Percentiles rank a stretch among this genome's conserved stretches.
phyloP scores from a whole-genome alignment of 2,888 invertebrate genomes.

The Brenthis daphne region DNA sequence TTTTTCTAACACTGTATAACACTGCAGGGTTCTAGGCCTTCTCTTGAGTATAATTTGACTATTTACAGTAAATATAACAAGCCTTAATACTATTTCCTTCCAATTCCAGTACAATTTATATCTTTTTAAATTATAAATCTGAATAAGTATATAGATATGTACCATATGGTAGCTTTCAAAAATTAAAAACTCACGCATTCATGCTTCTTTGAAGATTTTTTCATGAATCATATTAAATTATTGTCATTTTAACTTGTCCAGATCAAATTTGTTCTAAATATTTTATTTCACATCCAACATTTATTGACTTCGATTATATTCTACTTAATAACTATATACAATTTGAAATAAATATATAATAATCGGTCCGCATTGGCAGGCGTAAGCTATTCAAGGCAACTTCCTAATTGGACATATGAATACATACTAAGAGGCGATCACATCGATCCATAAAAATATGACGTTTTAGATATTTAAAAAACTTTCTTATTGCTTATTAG shows the following conservation, averaged over 20 bases:
- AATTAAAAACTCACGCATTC: too few species aligned
- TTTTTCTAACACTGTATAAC: constrained; percentile 24
- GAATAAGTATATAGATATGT: not conserved
- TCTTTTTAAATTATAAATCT: not conserved
- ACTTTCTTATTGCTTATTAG: too few species aligned
- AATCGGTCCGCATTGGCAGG: constrained; percentile 45
- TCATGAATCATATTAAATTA: too few species aligned
- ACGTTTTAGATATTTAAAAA: too few species aligned
- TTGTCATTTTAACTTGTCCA: too few species aligned
- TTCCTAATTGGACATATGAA: constrained; percentile 47
- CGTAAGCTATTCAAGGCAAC: constrained; percentile 53
- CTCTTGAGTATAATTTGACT: constrained; percentile 23
- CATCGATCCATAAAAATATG: constrained; percentile 8
- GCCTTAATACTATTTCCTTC: constrained; percentile 9
- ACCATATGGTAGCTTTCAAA: not conserved
- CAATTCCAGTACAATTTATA: not conserved
- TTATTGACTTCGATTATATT: constrained; percentile 1
- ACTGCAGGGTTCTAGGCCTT: constrained; percentile 57
- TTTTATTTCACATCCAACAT: not conserved
- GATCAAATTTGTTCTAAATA: not conserved
- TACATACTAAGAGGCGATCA: constrained; percentile 32
- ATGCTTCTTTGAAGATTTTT: too few species aligned
- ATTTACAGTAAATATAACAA: constrained; percentile 30
- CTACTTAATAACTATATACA: constrained; percentile 25
- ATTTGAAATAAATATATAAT: constrained; percentile 21